phyloP scores from a whole-genome alignment of 1,140 invertebrate genomes.

The Apocrypta bakeri region DNA sequence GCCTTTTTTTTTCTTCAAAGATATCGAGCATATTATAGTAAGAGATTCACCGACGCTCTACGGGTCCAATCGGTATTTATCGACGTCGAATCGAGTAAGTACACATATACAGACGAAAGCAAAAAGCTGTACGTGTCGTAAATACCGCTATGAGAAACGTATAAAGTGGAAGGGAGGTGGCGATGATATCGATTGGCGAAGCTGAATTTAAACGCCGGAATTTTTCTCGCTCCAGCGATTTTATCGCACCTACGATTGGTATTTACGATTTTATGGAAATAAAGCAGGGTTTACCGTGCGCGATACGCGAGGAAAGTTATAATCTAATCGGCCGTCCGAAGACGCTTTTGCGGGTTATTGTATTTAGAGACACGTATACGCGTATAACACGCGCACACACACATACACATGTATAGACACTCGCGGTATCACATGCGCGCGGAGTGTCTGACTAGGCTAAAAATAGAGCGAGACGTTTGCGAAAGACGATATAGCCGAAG shows the following conservation, averaged over 20 bases:
- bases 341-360: no score
- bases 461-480: not conserved
- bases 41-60: not conserved
- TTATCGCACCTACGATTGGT: not conserved
- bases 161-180: no score
- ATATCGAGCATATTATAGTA: not conserved
- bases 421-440: no score
- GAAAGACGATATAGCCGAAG: not conserved
- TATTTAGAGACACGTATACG: no score
- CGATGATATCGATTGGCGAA: conserved; percentile 3
- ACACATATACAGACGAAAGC: not conserved
- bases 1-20: not conserved
- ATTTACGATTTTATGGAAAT: not conserved
- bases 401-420: no score
- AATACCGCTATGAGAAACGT: not conserved
- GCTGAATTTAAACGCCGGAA: not conserved
- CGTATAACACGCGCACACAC: no score
- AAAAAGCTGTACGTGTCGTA: conserved; percentile 12
- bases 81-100: not conserved
- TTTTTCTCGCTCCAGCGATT: no score
- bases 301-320: not conserved
- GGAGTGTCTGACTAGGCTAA: not conserved
- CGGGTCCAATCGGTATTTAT: conserved; percentile 23
- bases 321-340: not conserved
- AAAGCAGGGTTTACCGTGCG: not conserved